Conservation (phyloP, 2,113 vertebrate species). For the Gulo gulo region DNA sequence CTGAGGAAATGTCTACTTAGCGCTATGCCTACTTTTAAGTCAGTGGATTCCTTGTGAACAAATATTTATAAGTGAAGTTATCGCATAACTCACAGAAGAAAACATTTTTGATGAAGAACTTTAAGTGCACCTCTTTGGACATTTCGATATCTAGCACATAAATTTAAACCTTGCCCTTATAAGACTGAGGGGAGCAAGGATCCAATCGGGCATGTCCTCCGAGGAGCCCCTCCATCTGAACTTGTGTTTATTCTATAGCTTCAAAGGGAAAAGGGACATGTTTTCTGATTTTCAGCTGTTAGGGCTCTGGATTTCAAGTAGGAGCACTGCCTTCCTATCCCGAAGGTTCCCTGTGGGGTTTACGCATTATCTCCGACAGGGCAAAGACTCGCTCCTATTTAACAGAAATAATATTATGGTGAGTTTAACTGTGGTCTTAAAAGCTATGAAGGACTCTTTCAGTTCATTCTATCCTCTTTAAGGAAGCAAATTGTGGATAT, state of each 20-base stretch:
- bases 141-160: not conserved
- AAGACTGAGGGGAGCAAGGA: not conserved
- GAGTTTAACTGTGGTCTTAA: not conserved
- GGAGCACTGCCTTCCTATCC: not conserved
- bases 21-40: not conserved
- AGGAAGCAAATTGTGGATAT: not conserved
- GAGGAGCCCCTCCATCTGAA: not conserved
- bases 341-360: not conserved
- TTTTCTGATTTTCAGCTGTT: not conserved
- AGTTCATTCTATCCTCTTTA: not conserved
- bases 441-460: not conserved
- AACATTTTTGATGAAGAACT: not conserved
- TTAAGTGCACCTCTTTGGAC: not conserved
- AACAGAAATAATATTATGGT: not conserved
- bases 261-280: not conserved
- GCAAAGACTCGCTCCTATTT: not conserved
- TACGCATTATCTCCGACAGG: not conserved
- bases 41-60: not conserved
- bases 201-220: rapidly evolving
- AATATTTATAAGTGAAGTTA: not conserved
- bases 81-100: not conserved
- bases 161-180: not conserved
- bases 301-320: not conserved
- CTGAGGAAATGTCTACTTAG: not conserved
- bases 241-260: not conserved